Base-by-base conservation (phyloP, 2,113 vertebrate genomes). In the Rhinogobius similis region DNA sequence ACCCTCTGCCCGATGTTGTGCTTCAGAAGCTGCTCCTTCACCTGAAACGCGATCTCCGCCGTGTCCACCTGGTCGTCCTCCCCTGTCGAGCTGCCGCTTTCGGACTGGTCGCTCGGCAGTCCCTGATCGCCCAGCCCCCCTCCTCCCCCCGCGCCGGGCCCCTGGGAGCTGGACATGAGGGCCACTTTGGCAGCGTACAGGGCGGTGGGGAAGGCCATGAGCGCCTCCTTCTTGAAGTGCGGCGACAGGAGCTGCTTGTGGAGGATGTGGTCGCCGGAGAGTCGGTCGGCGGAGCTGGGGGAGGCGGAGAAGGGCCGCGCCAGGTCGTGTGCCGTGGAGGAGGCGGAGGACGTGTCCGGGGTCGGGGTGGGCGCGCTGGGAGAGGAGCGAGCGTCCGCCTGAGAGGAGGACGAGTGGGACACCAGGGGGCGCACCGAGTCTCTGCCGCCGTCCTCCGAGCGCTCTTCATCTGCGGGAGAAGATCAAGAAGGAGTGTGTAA, bases 1-100 rank as follows among this genome's bases (percentile, higher is more conserved):
- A 99, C 98, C 0, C 97, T 93, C 87, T 99, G 98, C 59, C 98
- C 98, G 0, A 99, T 99, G 91, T 99, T 99, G 91, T 99, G 97
- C 76, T 97, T 99, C 70, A 99, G 92, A 78, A 99, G 94, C 93
- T 99, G 97, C 77, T 99, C 98, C 87, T 99, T 99, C 87, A 99
- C 96, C 88, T 99, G 97, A 90, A 96, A 97, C 43, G 98, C 98
- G 13, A 99, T 99, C 89, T 99, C 97, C 0, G 96, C 93, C 0
- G 98, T 99, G 85, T 99, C 97, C 85, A 99, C 84, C 73, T 96
- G 95, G 85, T 98, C 97, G 44, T 99, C 98, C 0, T 99, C 97
- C 0, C 89, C 79, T 0, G 86, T 76, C 0, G 93, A 72, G 43
- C 88, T 84, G 8, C 93, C 90, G 1, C 93, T 91, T 43, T 98